Conservation (phyloP, 2,888 invertebrate genomes). For the Orthosia cruda region DNA sequence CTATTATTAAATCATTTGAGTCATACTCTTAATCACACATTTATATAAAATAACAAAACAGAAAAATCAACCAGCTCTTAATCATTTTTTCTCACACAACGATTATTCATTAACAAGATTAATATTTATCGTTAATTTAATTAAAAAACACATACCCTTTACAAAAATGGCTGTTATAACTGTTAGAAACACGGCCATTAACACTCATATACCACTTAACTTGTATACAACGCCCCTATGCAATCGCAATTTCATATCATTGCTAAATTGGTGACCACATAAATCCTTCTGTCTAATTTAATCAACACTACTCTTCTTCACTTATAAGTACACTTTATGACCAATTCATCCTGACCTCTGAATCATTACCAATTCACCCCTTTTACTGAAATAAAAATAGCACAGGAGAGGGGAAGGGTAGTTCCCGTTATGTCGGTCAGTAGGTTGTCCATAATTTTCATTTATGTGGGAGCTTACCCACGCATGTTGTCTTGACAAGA, state of each 20-base stretch:
- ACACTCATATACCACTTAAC: slow-evolving; percentile 81
- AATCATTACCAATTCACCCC: slow-evolving; percentile 68
- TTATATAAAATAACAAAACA: slow-evolving; percentile 23
- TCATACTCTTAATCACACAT: neutral
- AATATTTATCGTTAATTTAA: slow-evolving; percentile 62
- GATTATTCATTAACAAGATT: slow-evolving; percentile 45
- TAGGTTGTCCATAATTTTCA: slow-evolving; percentile 83
- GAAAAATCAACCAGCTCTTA: neutral
- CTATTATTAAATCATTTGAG: neutral
- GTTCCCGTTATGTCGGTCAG: slow-evolving; percentile 72
- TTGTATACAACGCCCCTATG: slow-evolving; percentile 83
- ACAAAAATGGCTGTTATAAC: slow-evolving; percentile 60
- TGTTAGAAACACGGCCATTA: slow-evolving; percentile 72
- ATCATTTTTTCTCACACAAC: slow-evolving; percentile 50
- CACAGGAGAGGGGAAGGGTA: slow-evolving; percentile 49
- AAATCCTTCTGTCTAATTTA: slow-evolving; percentile 90
- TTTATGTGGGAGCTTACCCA: slow-evolving; percentile 82
- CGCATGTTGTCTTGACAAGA: slow-evolving; percentile 77
- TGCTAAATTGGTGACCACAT: slow-evolving; percentile 90
- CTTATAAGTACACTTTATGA: slow-evolving; percentile 77
- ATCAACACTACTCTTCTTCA: slow-evolving; percentile 88
- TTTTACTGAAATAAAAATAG: slow-evolving; percentile 55
- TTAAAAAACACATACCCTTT: slow-evolving; percentile 64
- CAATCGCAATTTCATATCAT: slow-evolving; percentile 86
- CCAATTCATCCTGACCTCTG: slow-evolving; percentile 78